These are phyloP conservation scores for Sebastolobus alascanus DNA, from an alignment of 2,797 vertebrate species.

Conservation along the genomic window DNA sequence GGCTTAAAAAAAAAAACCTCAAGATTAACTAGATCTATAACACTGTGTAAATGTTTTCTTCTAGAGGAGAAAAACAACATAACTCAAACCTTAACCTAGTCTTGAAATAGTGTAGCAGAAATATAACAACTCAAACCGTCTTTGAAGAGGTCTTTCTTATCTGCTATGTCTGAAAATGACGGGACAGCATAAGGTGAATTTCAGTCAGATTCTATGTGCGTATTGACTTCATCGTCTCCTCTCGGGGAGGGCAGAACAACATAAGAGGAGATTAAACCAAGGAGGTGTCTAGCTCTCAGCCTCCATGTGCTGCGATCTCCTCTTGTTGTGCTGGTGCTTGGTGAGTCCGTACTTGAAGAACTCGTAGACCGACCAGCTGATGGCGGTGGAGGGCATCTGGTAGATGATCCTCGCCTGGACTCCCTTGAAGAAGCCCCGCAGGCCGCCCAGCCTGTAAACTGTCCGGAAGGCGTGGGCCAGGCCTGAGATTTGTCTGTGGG, in stretches of 20 bases:
- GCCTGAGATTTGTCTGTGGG: conserved; percentile 96
- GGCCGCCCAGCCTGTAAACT: conserved; percentile 96
- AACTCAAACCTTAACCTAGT: conserved; percentile 42
- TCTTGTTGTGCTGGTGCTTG: conserved; percentile 91
- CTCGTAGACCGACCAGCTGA: conserved; percentile 99
- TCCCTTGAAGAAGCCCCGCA: conserved; percentile 96
- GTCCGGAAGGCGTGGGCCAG: conserved; percentile 98
- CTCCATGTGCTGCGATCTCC: conserved; percentile 69
- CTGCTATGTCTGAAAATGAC: conserved; percentile 63
- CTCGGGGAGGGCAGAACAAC: conserved; percentile 73
- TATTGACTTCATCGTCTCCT: conserved; percentile 61
- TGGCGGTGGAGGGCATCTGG: conserved; percentile 98
- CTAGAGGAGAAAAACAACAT: neutral
- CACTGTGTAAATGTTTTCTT: conserved; percentile 32
- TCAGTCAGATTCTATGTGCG: conserved; percentile 77
- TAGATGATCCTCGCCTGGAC: conserved; percentile 97
- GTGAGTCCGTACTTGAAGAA: conserved; percentile 98
- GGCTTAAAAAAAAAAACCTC: neutral
- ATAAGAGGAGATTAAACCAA: conserved; percentile 74
- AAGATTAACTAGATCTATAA: conserved; percentile 27
- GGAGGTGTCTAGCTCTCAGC: conserved; percentile 73
- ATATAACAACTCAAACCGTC: conserved; percentile 43
- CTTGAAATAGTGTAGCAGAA: conserved; percentile 39
- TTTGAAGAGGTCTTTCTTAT: conserved; percentile 65
- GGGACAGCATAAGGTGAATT: conserved; percentile 49